Base-by-base conservation (phyloP, 1,140 invertebrate species). In the Theocolax elegans region DNA sequence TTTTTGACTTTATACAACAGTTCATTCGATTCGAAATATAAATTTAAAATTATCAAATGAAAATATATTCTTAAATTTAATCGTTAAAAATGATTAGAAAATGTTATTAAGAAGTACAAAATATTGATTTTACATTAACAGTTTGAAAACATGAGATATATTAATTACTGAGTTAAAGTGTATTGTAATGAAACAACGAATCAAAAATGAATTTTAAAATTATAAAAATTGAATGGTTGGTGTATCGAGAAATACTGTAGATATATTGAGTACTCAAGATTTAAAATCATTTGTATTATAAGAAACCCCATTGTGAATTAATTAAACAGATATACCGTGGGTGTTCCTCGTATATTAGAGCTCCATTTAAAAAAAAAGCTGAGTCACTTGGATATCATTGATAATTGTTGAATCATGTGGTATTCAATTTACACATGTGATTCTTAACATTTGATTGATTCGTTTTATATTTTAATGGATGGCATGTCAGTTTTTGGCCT, bases 261-360 rank as follows among this genome's bases (percentile, higher is more conserved):
- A 53, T 69, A 58, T 62, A 69, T 62, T 69, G 31, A 69, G 58
- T 51, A 69, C 58, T 69, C 67, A 62, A 62, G 25, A 53, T 51
- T 12, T 62, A 10, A 21, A 69, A 44, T 17, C 25, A 62, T 53
- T 23, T 31, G 48, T 63, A 23, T 51, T 44, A 17, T 9, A 15
- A 17, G n/a, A 69, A 69, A 40, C 40, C 40, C 56, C 48, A 62
- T 62, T 53, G 67, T 62, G 56, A 69, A 62, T 69, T 69, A 62
- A 69, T 63, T 63, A 54, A 53, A 15, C 59, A 69, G 25, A 13
- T 63, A 40, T 29, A 56, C 49, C 8, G 58, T 54, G 49, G 56
- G 59, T 69, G 58, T 44, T 69, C 67, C 19, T 23, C 23, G 7
- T 19, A 23, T 23, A 42, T 40, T 29, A 12, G 17, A 35, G 8